These are phyloP conservation scores for Epicauta chinensis DNA, from an alignment of 1,140 invertebrate species.

Conservation along the genomic window DNA sequence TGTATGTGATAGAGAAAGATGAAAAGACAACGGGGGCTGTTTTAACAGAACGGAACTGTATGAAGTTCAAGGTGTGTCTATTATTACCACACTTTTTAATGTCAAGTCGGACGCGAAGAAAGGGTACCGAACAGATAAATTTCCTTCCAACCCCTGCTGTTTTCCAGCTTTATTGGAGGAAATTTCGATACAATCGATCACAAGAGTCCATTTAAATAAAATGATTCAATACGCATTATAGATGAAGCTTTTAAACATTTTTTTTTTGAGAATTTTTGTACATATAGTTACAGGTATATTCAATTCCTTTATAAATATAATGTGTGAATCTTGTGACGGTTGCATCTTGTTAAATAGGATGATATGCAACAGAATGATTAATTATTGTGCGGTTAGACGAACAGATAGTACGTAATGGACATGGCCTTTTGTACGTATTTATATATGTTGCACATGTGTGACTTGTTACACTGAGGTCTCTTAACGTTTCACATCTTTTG, in stretches of 20 bases:
- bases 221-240: too few species aligned
- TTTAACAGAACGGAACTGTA: too few species aligned
- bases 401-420: slow-evolving; percentile 23
- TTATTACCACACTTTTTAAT: background rate
- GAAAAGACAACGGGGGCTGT: too few species aligned
- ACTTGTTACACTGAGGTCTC: slow-evolving; percentile 11
- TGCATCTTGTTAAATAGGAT: slow-evolving; percentile 32
- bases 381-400: slow-evolving; percentile 22
- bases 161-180: too few species aligned
- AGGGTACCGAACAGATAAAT: too few species aligned
- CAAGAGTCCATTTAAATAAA: too few species aligned
- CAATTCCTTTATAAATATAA: too few species aligned
- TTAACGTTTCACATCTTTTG: slow-evolving; percentile 21
- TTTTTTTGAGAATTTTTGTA: too few species aligned
- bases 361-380: slow-evolving; percentile 31
- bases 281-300: too few species aligned
- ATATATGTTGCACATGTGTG: slow-evolving; percentile 4
- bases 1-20: background rate
- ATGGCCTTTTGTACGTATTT: slow-evolving; percentile 15
- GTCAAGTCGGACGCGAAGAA: background rate
- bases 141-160: too few species aligned
- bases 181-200: too few species aligned
- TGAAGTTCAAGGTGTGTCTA: background rate
- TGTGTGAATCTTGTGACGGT: slow-evolving; percentile 22
- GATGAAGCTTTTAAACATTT: too few species aligned